Conservation (phyloP, 2,797 vertebrate species). For the Psittacula echo region DNA sequence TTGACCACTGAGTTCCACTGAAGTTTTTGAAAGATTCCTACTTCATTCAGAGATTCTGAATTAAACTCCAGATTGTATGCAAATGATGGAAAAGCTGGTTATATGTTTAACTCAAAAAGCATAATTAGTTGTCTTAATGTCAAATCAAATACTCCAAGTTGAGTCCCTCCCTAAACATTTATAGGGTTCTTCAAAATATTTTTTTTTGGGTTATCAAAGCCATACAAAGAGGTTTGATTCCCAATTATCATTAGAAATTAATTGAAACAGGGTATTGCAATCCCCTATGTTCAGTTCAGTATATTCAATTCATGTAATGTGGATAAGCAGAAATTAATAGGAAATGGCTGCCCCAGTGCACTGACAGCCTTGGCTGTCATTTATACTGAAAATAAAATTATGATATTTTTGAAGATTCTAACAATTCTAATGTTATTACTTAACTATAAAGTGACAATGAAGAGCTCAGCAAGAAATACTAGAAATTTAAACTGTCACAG, state of each 20-base stretch:
- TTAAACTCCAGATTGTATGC: not conserved
- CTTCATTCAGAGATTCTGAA: not conserved
- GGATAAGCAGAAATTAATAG: slow-evolving; percentile 43
- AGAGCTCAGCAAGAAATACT: not conserved
- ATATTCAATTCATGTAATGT: not conserved
- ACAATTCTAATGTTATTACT: not conserved
- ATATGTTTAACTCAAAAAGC: not conserved
- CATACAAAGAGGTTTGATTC: slow-evolving; percentile 16
- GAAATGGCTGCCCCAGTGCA: not conserved
- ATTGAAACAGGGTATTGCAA: slow-evolving; percentile 50
- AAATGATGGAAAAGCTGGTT: not conserved
- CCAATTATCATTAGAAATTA: slow-evolving; percentile 57
- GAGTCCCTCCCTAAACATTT: not conserved
- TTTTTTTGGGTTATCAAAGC: slow-evolving; percentile 2
- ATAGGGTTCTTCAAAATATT: not conserved
- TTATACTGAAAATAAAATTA: not conserved
- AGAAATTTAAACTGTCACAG: not conserved
- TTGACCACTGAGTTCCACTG: not conserved
- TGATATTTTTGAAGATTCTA: not conserved
- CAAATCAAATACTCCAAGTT: not conserved
- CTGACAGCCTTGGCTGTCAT: not conserved
- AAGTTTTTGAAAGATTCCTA: not conserved
- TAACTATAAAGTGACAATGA: not conserved
- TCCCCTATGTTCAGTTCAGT: slow-evolving; percentile 2
- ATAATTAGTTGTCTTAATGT: not conserved